Base-by-base conservation (phyloP, 2,797 vertebrate species). In the Sciurus carolinensis region DNA sequence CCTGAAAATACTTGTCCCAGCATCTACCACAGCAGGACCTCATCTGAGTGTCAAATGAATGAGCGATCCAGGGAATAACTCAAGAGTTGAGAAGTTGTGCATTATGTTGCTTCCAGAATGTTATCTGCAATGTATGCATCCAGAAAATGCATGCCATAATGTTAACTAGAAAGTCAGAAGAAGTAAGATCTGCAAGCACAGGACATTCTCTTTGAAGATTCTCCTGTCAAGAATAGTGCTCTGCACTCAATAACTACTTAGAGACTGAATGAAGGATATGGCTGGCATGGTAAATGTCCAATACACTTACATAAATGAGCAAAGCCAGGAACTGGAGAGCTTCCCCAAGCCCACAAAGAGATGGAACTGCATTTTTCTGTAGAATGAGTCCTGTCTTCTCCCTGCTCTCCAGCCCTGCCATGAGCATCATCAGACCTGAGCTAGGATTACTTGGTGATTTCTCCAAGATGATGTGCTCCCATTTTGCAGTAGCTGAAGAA, bases 11-110 rank as follows among this genome's bases (percentile, higher is more conserved):
- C 5, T 30, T 89, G 33, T 36, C 28, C 42, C 26, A 44, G 14
- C n/a, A 42, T 59, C 12, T 59, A 30, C 47, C 69, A 77, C 26
- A 33, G 64, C 47, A 91, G 62, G 8, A 50, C 42, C 28, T 33
- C 54, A 69, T 82, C 62, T 73, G 83, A 89, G 64, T 50, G n/a
- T 39, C 54, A 83, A 94, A 64, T 84, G 36, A 95, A 30, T 52
- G 67, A 83, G n/a, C 84, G 64, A 69, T 13, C 26, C 24, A 57
- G 44, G 30, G 44, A 88, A 59, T 20, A 69, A n/a, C 24, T 75
- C 42, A 69, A 39, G 22, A 72, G 30, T 83, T 42, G 33, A 86
- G 64, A 75, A 93, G 39, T 17, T 80, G 72, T 92, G 52, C 17
- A 15, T 84, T 81, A 50, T 36, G 12, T 69, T 89, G 24, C n/a